Percentiles rank a stretch among this genome's conserved stretches.
Evolutionary conservation across 1,140 invertebrate genomes (phyloP).

Genomic region (Teleopsis dalmanni): DNA sequence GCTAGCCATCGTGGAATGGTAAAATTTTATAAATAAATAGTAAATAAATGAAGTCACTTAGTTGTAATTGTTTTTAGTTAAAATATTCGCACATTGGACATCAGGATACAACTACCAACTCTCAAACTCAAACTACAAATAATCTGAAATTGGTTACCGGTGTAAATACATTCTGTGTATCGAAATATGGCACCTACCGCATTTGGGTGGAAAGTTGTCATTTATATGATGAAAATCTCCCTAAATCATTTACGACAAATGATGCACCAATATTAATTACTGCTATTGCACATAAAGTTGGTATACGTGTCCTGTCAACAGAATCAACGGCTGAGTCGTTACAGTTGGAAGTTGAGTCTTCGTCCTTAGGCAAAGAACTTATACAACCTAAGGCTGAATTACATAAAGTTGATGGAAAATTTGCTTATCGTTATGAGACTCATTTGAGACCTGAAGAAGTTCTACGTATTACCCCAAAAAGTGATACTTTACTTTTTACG

Average conservation of each 20-base stretch:
- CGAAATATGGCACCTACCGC: conserved; percentile 60
- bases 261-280: conserved; percentile 36
- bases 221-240: conserved; percentile 53
- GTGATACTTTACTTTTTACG: conserved; percentile 63
- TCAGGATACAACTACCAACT: conserved; percentile 6
- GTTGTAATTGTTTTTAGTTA: no score
- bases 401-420: conserved; percentile 39
- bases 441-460: conserved; percentile 51
- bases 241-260: conserved; percentile 33
- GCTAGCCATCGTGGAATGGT: conserved; percentile 59
- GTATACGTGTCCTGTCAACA: conserved; percentile 41
- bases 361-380: conserved; percentile 31
- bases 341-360: conserved; percentile 36
- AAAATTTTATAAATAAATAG: not conserved
- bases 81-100: conserved; percentile 23
- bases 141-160: conserved; percentile 41
- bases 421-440: conserved; percentile 49
- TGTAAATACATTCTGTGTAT: conserved; percentile 60
- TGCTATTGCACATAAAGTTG: conserved; percentile 46
- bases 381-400: conserved; percentile 39
- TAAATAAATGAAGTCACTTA: no score
- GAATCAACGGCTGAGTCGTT: conserved; percentile 39
- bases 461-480: conserved; percentile 55
- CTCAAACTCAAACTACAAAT: conserved; percentile 21
- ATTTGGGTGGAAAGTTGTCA: conserved; percentile 78